A percentile compares a stretch with the other conserved stretches of the same genome.
These are phyloP conservation scores for Mellilla xanthometata DNA, from an alignment of 2,888 invertebrate genomes.

Conservation along the genomic window DNA sequence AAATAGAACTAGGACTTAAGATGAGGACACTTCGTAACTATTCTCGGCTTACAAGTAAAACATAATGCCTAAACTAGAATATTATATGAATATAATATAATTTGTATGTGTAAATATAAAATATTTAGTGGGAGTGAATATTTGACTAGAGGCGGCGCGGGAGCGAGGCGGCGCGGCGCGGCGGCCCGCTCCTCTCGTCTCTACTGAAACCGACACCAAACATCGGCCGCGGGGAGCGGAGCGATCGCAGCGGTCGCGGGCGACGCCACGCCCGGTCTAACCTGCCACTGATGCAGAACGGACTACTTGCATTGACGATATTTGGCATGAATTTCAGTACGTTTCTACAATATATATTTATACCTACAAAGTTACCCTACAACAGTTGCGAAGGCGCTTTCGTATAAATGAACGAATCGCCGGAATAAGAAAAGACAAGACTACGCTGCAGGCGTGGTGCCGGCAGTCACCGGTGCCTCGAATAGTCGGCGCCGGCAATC, in stretches of 20 bases:
- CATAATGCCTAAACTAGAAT: slow-evolving; percentile 81
- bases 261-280: no score
- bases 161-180: no score
- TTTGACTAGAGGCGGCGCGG: slow-evolving; percentile 79
- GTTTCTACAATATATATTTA: background rate
- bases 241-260: no score
- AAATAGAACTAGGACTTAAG: slow-evolving; percentile 66
- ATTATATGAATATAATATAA: slow-evolving; percentile 77
- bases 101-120: slow-evolving; percentile 83
- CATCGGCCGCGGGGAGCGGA: no score
- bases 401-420: background rate
- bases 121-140: slow-evolving; percentile 81
- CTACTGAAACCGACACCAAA: slow-evolving; percentile 24
- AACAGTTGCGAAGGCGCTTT: background rate
- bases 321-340: slow-evolving; percentile 11
- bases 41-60: slow-evolving; percentile 71
- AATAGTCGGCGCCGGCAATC: no score
- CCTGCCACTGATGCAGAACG: no score
- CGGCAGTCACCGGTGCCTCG: slow-evolving; percentile 17
- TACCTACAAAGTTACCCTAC: background rate
- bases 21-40: slow-evolving; percentile 51
- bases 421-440: slow-evolving; percentile 24
- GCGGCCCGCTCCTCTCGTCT: no score
- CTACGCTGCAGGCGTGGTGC: slow-evolving; percentile 6
- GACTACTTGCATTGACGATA: no score